Evolutionary conservation across 2,797 vertebrate species (phyloP).

Genomic region (Muraenolepis orangiensis): DNA sequence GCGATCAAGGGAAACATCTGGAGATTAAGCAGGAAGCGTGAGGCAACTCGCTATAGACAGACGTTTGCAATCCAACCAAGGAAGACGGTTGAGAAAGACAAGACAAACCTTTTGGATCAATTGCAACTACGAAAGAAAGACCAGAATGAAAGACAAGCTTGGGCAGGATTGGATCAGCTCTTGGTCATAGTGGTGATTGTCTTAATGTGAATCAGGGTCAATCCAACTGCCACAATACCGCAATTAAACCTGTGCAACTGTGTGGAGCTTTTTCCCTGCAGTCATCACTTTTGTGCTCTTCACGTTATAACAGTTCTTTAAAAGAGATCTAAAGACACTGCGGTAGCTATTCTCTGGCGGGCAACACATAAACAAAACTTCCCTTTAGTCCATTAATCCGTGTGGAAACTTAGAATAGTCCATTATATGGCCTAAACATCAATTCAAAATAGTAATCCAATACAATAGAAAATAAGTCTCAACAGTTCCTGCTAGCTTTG

Average conservation of each 20-base stretch:
- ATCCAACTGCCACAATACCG: background rate
- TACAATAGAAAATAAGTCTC: background rate
- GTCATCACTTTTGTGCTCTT: background rate
- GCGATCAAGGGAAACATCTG: too few species aligned
- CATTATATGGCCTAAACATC: background rate
- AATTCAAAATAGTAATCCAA: background rate
- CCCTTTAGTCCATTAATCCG: background rate
- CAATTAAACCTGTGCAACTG: background rate
- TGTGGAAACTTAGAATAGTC: background rate
- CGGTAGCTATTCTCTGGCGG: background rate
- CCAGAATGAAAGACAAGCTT: too few species aligned
- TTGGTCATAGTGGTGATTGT: background rate
- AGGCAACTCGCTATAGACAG: too few species aligned
- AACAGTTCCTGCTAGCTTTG: background rate
- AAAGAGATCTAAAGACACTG: background rate
- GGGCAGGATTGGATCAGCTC: background rate
- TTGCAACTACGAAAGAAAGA: too few species aligned
- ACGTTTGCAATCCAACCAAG: too few species aligned
- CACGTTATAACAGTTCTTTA: background rate
- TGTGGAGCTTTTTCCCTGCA: background rate
- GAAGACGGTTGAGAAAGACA: too few species aligned
- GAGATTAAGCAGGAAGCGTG: too few species aligned
- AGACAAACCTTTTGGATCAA: too few species aligned
- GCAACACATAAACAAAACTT: background rate
- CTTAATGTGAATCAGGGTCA: background rate